Evolutionary conservation across 2,797 vertebrate species (phyloP), one percentile per base, ranked within the genome.

Genomic region (Epinephelus awoara): DNA sequence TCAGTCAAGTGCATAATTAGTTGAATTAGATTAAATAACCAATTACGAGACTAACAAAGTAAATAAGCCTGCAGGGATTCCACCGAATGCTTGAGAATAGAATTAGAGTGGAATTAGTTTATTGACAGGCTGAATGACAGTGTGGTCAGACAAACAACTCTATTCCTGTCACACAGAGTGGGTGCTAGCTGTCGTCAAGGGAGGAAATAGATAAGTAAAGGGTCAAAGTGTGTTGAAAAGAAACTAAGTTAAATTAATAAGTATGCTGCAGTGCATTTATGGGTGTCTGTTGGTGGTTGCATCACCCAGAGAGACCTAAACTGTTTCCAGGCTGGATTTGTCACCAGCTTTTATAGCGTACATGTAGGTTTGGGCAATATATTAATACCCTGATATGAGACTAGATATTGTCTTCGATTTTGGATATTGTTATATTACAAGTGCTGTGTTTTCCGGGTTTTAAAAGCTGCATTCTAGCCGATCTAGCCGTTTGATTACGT

Each of bases 1-100:
- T 94, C 88, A 92, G 89, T 91, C 90, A 90, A 94, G 90, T 93
- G 91, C 88, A 90, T 92, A 93, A 94, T 94, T 90, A 91, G 88
- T 88, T 89, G 88, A 94, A 95, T 93, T 94, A 94, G 91, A 95
- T 95, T 94, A 94, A 94, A 94, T 93, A 94, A 95, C 91, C 92
- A 95, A 95, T 95, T 95, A 95, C 71, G 78, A 88, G 85, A 91
- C 94, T 94, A 94, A 94, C 89, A 94, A 91, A 93, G 89, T 95
- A 95, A 94, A 94, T 94, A 94, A 90, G 88, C 91, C 92, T 91
- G 75, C 72, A 88, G 93, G 93, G 92, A 94, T 91, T 90, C 84
- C 75, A 87, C 86, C 85, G 88, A 94, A 90, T 88, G 87, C 86
- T 87, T 82, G 87, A 91, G 89, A 93, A 92, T 85, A 84, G 87